Conservation (phyloP, 2,797 vertebrate genomes). For the Anniella stebbinsi region DNA sequence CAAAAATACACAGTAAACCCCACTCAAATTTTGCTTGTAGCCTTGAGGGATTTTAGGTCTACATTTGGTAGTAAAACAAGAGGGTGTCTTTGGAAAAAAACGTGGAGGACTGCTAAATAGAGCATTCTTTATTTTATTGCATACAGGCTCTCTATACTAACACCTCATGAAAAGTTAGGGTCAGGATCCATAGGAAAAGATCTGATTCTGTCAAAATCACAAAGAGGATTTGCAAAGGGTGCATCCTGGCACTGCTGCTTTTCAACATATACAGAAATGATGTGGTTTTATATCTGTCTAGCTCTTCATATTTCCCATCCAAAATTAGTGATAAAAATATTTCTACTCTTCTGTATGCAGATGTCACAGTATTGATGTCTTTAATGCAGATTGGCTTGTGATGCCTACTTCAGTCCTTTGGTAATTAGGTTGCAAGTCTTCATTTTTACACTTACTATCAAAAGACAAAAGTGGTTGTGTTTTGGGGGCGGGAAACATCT, state of each 20-base stretch:
- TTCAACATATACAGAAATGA: not conserved
- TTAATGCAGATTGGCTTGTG: too few species aligned
- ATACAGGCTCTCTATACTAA: not conserved
- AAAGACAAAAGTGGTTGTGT: too few species aligned
- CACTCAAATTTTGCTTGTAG: not conserved
- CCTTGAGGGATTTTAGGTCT: too few species aligned
- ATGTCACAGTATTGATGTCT: too few species aligned
- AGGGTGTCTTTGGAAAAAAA: not conserved
- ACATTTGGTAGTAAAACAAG: not conserved
- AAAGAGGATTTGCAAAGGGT: not conserved
- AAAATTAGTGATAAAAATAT: not conserved
- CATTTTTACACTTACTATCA: too few species aligned
- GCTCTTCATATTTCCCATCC: not conserved
- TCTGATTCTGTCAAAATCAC: not conserved
- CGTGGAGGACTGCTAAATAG: not conserved
- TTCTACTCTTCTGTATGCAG: not conserved
- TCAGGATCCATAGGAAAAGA: too few species aligned
- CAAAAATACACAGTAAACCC: not conserved
- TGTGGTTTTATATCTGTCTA: not conserved
- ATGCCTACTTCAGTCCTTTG: too few species aligned
- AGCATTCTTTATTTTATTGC: not conserved
- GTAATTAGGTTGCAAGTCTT: too few species aligned
- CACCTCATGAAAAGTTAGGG: not conserved
- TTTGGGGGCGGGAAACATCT: too few species aligned
- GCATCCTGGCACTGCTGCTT: not conserved